phyloP scores from a whole-genome alignment of 2,113 vertebrate genomes.

The human region DNA sequence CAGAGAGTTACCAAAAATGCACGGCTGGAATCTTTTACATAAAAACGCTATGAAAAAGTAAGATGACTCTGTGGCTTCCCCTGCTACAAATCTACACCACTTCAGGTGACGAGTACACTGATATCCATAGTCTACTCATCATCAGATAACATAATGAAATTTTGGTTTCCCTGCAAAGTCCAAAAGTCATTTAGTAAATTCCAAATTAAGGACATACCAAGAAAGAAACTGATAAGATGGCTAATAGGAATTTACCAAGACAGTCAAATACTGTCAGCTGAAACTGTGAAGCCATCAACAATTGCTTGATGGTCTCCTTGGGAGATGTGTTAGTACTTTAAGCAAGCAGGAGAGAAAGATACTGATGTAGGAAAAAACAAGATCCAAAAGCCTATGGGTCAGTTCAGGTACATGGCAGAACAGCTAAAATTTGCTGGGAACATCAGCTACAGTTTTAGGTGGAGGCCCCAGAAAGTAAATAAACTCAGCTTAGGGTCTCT shows the following conservation, averaged over 20 bases:
- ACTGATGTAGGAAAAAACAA: background rate
- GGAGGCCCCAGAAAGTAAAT: background rate
- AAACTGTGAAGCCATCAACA: background rate
- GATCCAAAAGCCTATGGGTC: background rate
- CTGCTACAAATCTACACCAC: background rate
- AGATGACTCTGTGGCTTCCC: background rate
- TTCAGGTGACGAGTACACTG: background rate
- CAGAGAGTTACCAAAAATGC: background rate
- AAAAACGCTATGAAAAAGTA: background rate
- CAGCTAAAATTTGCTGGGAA: background rate
- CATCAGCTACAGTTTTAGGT: background rate
- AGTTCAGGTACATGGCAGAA: background rate
- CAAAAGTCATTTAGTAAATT: background rate
- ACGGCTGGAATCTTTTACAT: background rate
- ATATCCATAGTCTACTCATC: background rate
- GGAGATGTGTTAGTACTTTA: background rate
- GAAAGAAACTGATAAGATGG: background rate
- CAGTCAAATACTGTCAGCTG: background rate
- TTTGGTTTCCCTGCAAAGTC: background rate
- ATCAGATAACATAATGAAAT: background rate
- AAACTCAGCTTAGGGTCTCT: background rate
- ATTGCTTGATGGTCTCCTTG: background rate
- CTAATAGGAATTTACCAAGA: background rate
- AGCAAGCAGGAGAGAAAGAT: background rate
- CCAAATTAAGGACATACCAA: background rate